Evolutionary conservation across 2,888 invertebrate genomes (phyloP).

Genomic region (Lithosia quadra): DNA sequence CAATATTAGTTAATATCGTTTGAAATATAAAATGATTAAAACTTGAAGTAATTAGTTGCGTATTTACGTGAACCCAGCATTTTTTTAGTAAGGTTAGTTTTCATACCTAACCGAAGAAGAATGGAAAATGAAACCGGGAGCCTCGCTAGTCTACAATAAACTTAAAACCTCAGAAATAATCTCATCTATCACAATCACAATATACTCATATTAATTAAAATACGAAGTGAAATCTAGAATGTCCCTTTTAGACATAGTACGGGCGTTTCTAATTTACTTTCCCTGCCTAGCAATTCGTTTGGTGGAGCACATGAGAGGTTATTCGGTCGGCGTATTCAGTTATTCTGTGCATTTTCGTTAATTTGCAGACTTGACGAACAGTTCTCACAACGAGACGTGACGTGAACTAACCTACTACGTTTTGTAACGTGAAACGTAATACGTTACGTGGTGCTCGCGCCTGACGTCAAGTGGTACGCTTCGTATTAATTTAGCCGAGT

Average conservation of each 20-base stretch:
- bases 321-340: constrained; percentile 5
- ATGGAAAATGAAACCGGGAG: too few relatives aligned
- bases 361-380: constrained; percentile 33
- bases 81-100: too few relatives aligned
- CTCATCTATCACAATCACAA: neutral
- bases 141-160: too few relatives aligned
- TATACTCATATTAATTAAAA: neutral
- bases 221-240: constrained; percentile 20
- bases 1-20: neutral
- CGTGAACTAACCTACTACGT: constrained; percentile 43
- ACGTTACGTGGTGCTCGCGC: constrained; percentile 37
- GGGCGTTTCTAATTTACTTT: constrained; percentile 24
- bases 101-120: too few relatives aligned
- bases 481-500: constrained; percentile 42
- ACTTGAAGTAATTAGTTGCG: too few relatives aligned
- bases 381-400: constrained; percentile 30
- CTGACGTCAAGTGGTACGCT: constrained; percentile 32
- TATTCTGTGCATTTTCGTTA: constrained; percentile 28
- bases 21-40: neutral
- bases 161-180: neutral
- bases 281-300: constrained; percentile 26
- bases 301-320: constrained; percentile 1
- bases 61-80: too few relatives aligned
- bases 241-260: constrained; percentile 5
- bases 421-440: constrained; percentile 37